A percentile compares a stretch with the other conserved stretches of the same genome.
Conservation (phyloP, 2,797 vertebrate species). For the Avahi laniger region DNA sequence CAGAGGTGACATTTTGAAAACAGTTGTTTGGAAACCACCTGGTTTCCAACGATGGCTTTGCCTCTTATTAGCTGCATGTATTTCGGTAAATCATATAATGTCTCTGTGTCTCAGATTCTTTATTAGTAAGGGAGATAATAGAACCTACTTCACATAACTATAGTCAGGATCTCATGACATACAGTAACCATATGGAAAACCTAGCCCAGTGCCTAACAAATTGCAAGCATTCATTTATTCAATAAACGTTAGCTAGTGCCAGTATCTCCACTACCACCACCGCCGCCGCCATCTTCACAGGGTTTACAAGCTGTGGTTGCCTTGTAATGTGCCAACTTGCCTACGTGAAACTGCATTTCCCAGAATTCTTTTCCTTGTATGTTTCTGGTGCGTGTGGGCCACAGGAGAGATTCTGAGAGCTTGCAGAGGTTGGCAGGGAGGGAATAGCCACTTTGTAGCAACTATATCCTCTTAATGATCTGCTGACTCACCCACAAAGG, state of each 20-base stretch:
- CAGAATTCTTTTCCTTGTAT: background rate
- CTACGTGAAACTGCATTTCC: background rate
- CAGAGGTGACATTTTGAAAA: background rate
- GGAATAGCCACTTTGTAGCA: background rate
- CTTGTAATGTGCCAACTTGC: accelerated
- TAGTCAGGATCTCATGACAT: background rate
- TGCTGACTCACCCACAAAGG: background rate
- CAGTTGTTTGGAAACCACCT: background rate
- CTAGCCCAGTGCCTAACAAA: background rate
- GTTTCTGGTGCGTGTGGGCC: background rate
- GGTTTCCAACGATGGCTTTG: background rate
- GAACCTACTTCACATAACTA: background rate
- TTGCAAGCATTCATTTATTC: background rate
- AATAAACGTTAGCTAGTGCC: background rate
- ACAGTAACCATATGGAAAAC: too few species aligned
- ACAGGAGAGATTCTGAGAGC: background rate
- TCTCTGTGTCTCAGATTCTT: background rate
- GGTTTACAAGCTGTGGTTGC: background rate
- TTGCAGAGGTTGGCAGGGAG: background rate
- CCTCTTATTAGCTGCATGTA: background rate
- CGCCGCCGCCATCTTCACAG: accelerated
- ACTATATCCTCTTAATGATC: too few species aligned
- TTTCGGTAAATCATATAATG: background rate
- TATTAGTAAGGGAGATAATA: background rate
- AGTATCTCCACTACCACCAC: accelerated